Conservation (phyloP, 1,140 invertebrate species). For the Pteromalus puparum region DNA sequence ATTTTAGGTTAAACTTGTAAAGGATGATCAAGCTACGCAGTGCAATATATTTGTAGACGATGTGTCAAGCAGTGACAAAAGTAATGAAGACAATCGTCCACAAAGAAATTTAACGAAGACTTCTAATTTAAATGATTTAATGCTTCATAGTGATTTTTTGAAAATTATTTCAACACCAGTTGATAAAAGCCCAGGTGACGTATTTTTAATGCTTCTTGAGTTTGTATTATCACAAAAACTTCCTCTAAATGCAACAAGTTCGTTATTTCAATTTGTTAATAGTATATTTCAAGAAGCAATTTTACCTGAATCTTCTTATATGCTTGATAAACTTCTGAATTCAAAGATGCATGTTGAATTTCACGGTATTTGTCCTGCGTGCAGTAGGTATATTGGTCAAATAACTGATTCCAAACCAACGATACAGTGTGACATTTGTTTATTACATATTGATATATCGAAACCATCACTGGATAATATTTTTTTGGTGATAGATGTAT, state of each 20-base stretch:
- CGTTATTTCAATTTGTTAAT: too few relatives aligned
- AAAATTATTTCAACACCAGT: background rate
- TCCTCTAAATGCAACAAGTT: background rate
- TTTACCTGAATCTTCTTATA: background rate
- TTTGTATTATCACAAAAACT: background rate
- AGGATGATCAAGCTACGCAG: background rate
- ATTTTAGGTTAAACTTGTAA: background rate
- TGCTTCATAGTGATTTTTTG: background rate
- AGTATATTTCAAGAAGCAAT: too few relatives aligned
- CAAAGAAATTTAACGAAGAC: background rate
- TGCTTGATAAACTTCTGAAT: background rate
- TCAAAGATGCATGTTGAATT: background rate
- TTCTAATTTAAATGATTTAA: background rate
- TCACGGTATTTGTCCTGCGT: slow-evolving; percentile 1
- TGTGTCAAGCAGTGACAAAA: background rate
- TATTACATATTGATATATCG: too few relatives aligned
- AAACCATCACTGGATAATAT: background rate
- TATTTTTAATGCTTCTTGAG: background rate
- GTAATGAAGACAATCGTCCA: background rate
- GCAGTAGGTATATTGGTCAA: too few relatives aligned
- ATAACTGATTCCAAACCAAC: too few relatives aligned
- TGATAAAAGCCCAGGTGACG: background rate
- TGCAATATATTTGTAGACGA: background rate
- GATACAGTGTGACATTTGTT: too few relatives aligned
- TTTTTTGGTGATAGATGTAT: slow-evolving; percentile 16